Conservation (phyloP, 2,888 invertebrate species). For the Ochropacha duplaris region DNA sequence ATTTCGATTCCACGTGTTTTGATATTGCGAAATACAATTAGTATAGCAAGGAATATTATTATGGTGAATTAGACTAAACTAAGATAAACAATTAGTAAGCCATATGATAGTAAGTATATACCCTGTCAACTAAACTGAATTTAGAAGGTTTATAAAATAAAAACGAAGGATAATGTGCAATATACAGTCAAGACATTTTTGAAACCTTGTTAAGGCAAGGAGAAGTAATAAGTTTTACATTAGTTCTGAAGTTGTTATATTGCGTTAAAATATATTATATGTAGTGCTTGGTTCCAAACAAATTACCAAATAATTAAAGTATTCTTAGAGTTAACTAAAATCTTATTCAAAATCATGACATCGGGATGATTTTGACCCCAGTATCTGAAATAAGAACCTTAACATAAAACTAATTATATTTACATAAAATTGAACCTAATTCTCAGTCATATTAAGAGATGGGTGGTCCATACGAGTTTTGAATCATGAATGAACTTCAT, state of each 20-base stretch:
- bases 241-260: neutral
- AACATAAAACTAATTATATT: constrained; percentile 60
- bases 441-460: constrained; percentile 77
- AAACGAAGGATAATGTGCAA: neutral
- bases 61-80: constrained; percentile 23
- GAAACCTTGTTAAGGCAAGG: neutral
- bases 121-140: constrained; percentile 51
- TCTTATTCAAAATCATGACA: constrained; percentile 37
- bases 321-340: constrained; percentile 34
- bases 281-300: constrained; percentile 12
- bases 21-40: constrained; percentile 6
- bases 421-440: constrained; percentile 77
- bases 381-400: constrained; percentile 43
- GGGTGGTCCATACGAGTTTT: constrained; percentile 31
- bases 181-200: neutral
- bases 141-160: neutral
- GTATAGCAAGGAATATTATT: constrained; percentile 11
- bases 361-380: constrained; percentile 44
- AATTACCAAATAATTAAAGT: constrained; percentile 8
- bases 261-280: neutral
- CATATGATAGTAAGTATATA: constrained; percentile 34
- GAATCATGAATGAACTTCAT: neutral
- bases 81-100: constrained; percentile 20
- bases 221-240: neutral
- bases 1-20: neutral